Evolutionary conservation across 1,140 invertebrate species (phyloP), one percentile per base, ranked within the genome.

Genomic region (Drosophila ogumai): DNA sequence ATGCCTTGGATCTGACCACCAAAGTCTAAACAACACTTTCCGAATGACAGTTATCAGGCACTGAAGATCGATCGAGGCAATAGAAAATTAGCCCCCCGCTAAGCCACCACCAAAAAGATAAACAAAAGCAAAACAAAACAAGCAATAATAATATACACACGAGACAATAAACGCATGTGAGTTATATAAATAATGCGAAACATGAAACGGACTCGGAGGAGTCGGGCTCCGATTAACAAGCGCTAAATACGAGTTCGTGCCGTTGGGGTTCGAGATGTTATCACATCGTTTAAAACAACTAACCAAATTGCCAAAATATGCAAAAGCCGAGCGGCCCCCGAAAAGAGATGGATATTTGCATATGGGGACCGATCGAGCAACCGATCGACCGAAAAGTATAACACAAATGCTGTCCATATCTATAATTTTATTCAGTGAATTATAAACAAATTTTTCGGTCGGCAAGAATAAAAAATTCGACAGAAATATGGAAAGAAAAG

Each of bases 1-100:
- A 94, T 38, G 95, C 96, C 6, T 91, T 96, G 44, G 96, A 96
- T 90, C 93, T 96, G 46, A 96, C 95, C 46, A 94, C 94, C 69
- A 94, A 94, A 93, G 71, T 87, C 31, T 87, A 58, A 79, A 41
- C 22, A 55, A 38, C 34, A 38, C 34, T 25, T n/a, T 25, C 19
- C 52, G 34, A n/a, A 41, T 72, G 66, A 56, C 71, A 74, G 55
- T 60, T 60, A 60, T 73, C 69, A 73, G 36, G 43, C 40, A 60
- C 46, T 32, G 50, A 56, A 76, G 61, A 77, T 77, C 72, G 73
- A 76, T 75, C 52, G 64, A 54, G 47, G 59, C 66, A 67, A 54
- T 52, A 54, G 66, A 44, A 69, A 56, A 71, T 73, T 58, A 40
- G 44, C 75, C 75, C 57, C 63, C 79, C 64, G 65, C 71, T 61